These are phyloP conservation scores for Hydriomena furcata DNA, from an alignment of 2,888 invertebrate genomes.

Conservation along the genomic window DNA sequence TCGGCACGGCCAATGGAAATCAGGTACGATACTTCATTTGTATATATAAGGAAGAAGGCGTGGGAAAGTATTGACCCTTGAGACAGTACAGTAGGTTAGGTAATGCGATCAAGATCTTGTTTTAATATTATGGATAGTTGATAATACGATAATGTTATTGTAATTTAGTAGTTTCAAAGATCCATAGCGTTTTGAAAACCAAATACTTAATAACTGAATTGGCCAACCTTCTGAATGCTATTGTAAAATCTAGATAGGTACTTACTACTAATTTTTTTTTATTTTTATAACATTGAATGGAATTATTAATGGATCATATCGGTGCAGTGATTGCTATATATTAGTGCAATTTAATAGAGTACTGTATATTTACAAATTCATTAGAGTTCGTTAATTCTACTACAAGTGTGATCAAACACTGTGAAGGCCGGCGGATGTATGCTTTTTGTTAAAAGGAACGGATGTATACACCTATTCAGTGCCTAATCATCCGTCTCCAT, in stretches of 20 bases:
- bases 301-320: no score
- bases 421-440: conserved; percentile 64
- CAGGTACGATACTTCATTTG: conserved; percentile 50
- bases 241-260: no score
- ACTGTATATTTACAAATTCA: background rate
- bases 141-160: no score
- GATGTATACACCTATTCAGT: conserved; percentile 53
- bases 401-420: conserved; percentile 44
- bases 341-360: background rate
- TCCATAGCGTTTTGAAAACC: no score
- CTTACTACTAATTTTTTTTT: no score
- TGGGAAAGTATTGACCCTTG: conserved; percentile 8
- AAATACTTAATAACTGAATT: no score
- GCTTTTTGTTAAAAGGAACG: conserved; percentile 63
- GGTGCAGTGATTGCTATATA: no score
- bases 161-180: no score
- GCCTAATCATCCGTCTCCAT: conserved; percentile 53
- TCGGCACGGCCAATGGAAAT: conserved; percentile 85
- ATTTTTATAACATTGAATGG: no score
- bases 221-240: no score
- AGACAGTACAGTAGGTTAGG: background rate
- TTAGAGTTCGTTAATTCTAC: conserved; percentile 11
- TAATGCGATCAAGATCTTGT: no score
- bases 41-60: conserved; percentile 3
- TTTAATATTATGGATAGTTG: no score